These are phyloP conservation scores for Andrena fulva DNA, from an alignment of 2,888 invertebrate species.

Conservation along the genomic window DNA sequence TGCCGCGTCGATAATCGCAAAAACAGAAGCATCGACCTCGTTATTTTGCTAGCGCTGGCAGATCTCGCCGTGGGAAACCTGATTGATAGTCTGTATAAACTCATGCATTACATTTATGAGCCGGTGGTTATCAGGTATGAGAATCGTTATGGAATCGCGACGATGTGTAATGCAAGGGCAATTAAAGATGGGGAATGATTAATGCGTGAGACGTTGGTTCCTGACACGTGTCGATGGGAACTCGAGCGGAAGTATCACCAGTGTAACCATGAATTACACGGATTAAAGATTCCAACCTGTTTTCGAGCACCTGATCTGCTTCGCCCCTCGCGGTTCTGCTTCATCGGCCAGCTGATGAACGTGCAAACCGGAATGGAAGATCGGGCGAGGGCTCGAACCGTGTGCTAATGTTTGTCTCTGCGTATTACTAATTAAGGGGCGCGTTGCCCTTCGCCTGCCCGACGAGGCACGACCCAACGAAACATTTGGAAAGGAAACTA, in stretches of 20 bases:
- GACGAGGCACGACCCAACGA: not conserved
- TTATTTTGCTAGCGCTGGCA: not conserved
- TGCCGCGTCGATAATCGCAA: slow-evolving; percentile 12
- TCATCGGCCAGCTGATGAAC: not conserved
- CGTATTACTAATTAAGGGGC: not conserved
- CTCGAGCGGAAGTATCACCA: slow-evolving; percentile 6
- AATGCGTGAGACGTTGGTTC: not conserved
- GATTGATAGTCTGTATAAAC: no score
- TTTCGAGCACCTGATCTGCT: slow-evolving; percentile 24
- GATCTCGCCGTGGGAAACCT: no score
- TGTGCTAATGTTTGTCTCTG: not conserved
- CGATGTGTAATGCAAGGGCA: not conserved
- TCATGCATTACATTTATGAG: no score
- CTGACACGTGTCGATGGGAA: not conserved
- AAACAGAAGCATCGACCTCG: slow-evolving; percentile 9
- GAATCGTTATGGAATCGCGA: no score
- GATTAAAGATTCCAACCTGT: slow-evolving; percentile 11
- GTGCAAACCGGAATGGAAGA: not conserved
- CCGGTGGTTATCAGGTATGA: no score
- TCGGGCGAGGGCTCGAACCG: not conserved
- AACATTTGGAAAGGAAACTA: slow-evolving; percentile 3
- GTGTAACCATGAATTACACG: not conserved
- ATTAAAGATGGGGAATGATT: slow-evolving; percentile 9
- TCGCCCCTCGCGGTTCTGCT: slow-evolving; percentile 1
- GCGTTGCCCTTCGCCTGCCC: not conserved